Evolutionary conservation across 2,888 invertebrate species (phyloP), one percentile per base, ranked within the genome.

Genomic region (Glyphotaelius pellucidus): DNA sequence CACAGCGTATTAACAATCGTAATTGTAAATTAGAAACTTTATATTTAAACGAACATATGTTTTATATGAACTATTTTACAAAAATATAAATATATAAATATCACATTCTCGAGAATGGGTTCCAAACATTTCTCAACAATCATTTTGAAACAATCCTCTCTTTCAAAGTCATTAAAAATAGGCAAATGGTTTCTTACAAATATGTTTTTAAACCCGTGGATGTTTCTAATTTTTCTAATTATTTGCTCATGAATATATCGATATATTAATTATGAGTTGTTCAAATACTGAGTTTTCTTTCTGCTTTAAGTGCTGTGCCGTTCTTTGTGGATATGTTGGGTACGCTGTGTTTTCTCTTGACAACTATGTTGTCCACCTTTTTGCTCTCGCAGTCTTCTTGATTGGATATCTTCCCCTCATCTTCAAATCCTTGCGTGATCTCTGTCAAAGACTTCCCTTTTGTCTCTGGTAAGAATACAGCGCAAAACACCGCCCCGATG

Each of bases 391-490:
- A 90, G 15, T 90, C 90, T 42, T 96, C 95, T 80, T 95, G 95
- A 42, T 93, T 91, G 0, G 95, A 95, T 91, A 95, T 95, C 94
- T 95, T 95, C 3, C 93, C 93, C 32, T 95, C 95, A 7, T 95
- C 95, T 89, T 96, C 96, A 93, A 97, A 97, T 92, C 96, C 96
- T 92, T 95, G 96, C 95, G 97, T 97, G 25, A 98, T 97, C 94
- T 98, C 97, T 89, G 96, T 96, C 93, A 98, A 95, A 87, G 97
- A 97, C 94, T 97, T 97, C 19, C 97, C 97, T 94, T 97, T 97
- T 0, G 98, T 98, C 95, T 98, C 98, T 3, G 97, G 97, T 2
- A 98, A 95, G 94, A 97, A 96, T 1, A 96, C 94, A 67, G 96
- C 95, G 80, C 97, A 97, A 94, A 97, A 98, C 0, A 96, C 94